Conservation (phyloP, 2,888 invertebrate genomes). For the Nasonovia ribisnigri region DNA sequence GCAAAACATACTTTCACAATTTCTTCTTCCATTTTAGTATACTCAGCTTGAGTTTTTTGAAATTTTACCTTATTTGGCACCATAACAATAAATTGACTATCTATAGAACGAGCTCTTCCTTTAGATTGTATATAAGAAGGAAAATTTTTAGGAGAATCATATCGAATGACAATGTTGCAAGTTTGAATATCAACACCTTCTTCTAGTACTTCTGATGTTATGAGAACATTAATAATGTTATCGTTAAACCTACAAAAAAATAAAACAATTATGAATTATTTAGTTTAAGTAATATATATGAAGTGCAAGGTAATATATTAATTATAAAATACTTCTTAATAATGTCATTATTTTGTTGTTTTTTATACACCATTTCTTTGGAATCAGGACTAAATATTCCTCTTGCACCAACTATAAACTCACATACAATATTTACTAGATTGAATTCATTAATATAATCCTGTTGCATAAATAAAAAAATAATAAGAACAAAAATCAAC, state of each 20-base stretch:
- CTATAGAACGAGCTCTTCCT: constrained; percentile 82
- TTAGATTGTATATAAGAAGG: constrained; percentile 91
- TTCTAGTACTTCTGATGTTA: constrained; percentile 86
- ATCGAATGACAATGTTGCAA: constrained; percentile 85
- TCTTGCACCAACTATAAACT: constrained; percentile 80
- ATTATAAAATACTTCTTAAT: constrained; percentile 49
- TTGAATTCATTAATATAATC: constrained; percentile 42
- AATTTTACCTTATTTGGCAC: constrained; percentile 30
- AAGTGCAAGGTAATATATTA: neutral
- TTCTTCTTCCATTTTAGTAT: constrained; percentile 66
- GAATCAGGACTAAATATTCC: neutral
- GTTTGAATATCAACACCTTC: constrained; percentile 90
- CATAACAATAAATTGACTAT: constrained; percentile 73
- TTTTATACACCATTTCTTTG: constrained; percentile 46
- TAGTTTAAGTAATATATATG: constrained; percentile 24
- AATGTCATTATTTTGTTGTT: constrained; percentile 53
- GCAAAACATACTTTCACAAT: constrained; percentile 71
- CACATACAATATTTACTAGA: constrained; percentile 74
- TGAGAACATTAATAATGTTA: constrained; percentile 76
- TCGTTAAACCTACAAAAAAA: constrained; percentile 72
- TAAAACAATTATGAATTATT: neutral
- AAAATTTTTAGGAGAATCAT: constrained; percentile 80
- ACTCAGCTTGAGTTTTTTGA: constrained; percentile 58
- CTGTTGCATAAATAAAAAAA: constrained; percentile 19
- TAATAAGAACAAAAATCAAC: neutral